Percentiles rank a stretch among this genome's conserved stretches.
These are phyloP conservation scores for Rhodophaea formosa DNA, from an alignment of 2,888 invertebrate species.

Conservation along the genomic window DNA sequence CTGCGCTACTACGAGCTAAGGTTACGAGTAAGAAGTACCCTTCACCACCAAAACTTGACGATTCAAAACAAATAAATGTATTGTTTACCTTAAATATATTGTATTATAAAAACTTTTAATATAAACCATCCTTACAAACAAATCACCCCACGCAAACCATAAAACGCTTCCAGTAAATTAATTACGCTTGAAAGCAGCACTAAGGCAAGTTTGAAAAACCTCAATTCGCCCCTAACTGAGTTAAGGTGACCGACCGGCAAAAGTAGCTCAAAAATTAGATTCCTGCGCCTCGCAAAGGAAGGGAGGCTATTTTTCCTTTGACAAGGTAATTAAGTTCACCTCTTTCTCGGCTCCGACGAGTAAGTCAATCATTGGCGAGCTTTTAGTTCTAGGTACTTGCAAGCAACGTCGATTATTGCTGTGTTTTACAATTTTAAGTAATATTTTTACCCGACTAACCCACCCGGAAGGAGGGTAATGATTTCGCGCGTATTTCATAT, in stretches of 20 bases:
- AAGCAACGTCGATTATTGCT: not conserved
- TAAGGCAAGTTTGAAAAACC: constrained; percentile 57
- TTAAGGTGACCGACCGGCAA: constrained; percentile 46
- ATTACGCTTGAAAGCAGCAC: constrained; percentile 41
- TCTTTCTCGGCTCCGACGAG: constrained; percentile 37
- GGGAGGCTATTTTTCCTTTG: constrained; percentile 64
- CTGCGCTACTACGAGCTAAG: too few species aligned
- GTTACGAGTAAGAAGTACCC: too few species aligned
- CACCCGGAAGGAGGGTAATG: too few species aligned
- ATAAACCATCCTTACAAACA: too few species aligned
- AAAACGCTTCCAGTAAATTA: not conserved
- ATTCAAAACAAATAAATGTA: too few species aligned
- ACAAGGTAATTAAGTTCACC: constrained; percentile 60
- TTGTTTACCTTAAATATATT: too few species aligned
- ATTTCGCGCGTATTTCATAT: too few species aligned
- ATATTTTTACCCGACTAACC: too few species aligned
- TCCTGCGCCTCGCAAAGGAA: constrained; percentile 41
- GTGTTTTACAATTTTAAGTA: not conserved
- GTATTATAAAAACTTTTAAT: too few species aligned
- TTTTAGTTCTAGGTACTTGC: constrained; percentile 31
- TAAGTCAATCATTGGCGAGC: constrained; percentile 33
- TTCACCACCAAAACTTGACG: too few species aligned
- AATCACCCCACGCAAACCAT: not conserved
- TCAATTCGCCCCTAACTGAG: constrained; percentile 44
- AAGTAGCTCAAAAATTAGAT: constrained; percentile 70